Evolutionary conservation across 2,113 vertebrate species (phyloP), one percentile per base, ranked within the genome.

Genomic region (Pholis gunnellus): DNA sequence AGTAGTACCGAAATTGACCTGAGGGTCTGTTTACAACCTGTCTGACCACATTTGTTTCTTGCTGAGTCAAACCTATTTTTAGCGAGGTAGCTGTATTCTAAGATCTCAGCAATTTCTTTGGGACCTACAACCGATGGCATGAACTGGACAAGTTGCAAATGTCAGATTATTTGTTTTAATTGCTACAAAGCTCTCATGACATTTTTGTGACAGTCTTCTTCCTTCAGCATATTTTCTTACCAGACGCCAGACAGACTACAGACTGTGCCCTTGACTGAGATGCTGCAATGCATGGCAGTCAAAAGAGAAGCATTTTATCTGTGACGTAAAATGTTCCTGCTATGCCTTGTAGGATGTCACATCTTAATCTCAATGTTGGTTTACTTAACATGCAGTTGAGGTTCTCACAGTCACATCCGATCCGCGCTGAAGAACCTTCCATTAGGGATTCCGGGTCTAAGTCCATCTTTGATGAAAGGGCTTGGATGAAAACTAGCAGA

Each of bases 391-490:
- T 71, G 74, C 70, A 76, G 86, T 76, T 63, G 68, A 52, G 84
- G 79, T 88, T 83, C 86, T 87, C 87, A 78, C 84, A 81, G 77
- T 90, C 81, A 90, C 86, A 91, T 91, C 91, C 86, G 86, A 83
- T 89, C 83, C 72, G 2, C 13, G 2, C 42, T 13, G 57, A 59
- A 56, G 57, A 91, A 82, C 84, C 87, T 83, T 74, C 74, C 84
- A 88, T 93, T 88, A 88, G 73, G 81, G 82, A 91, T 88, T 87
- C 71, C n/a, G 61, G 72, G 71, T 87, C 74, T 89, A 74, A 90
- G 89, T 88, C 89, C 71, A 22, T 75, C 38, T 79, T 75, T 89
- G 90, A 92, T 92, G 91, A 90, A 85, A 91, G 90, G 88, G 88
- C 72, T 84, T 70, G 89, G 83, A 86, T 78, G 63, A 78, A 86